Percentiles rank a stretch among this genome's conserved stretches.
Conservation (phyloP, 1,140 invertebrate species). For the Ooceraea biroi region DNA sequence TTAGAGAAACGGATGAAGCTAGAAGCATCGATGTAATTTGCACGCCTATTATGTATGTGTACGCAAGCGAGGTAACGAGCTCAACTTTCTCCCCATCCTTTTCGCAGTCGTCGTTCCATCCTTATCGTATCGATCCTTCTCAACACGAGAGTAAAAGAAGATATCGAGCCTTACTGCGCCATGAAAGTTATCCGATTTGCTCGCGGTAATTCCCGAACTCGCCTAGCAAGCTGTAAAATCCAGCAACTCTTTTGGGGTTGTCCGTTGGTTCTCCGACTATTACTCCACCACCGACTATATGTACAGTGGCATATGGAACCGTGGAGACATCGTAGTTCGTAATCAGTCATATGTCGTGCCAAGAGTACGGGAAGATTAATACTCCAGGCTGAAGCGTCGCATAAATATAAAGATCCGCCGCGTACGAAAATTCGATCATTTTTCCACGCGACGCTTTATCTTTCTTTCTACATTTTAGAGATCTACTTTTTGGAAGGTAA, state of each 20-base stretch:
- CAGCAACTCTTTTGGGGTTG: slow-evolving; percentile 58
- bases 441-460: too few relatives aligned
- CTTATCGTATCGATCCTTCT: slow-evolving; percentile 34
- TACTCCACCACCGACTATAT: slow-evolving; percentile 36
- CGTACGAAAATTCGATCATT: slow-evolving; percentile 22
- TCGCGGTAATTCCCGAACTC: slow-evolving; percentile 71
- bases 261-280: slow-evolving; percentile 43
- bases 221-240: slow-evolving; percentile 66
- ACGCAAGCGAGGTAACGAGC: slow-evolving; percentile 3
- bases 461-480: too few relatives aligned
- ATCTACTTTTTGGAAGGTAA: too few relatives aligned
- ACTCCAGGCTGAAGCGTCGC: background rate
- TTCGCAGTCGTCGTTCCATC: background rate
- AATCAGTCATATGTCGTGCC: slow-evolving; percentile 50
- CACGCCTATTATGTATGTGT: background rate
- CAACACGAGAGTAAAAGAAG: background rate
- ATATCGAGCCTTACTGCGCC: slow-evolving; percentile 30
- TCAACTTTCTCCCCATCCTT: background rate
- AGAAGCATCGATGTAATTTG: too few relatives aligned
- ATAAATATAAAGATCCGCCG: slow-evolving; percentile 42
- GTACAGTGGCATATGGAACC: background rate
- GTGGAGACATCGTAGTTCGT: slow-evolving; percentile 33
- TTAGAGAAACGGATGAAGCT: too few relatives aligned
- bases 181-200: slow-evolving; percentile 70
- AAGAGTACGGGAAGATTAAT: slow-evolving; percentile 34